Conservation (phyloP, 64 coral and sea anemone genomes). For the Pachyseris speciosa region DNA sequence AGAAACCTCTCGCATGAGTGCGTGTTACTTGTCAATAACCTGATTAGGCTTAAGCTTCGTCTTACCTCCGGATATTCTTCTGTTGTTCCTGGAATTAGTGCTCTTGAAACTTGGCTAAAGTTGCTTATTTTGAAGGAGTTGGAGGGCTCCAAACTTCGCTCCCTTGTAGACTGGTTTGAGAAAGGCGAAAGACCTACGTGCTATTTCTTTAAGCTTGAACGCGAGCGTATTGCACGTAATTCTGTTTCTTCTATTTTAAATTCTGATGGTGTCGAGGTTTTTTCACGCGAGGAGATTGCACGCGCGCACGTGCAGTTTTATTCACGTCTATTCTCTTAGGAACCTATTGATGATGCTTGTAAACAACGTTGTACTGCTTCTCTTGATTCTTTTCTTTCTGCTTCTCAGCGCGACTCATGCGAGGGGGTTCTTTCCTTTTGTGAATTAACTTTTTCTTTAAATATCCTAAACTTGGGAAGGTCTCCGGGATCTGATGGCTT, state of each 20-base stretch:
- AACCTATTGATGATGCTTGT: neutral
- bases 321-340: neutral
- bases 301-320: neutral
- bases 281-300: neutral
- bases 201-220: neutral
- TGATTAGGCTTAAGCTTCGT: neutral
- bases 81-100: neutral
- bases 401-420: neutral
- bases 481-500: constrained; percentile 37
- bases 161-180: constrained; percentile 23
- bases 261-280: neutral
- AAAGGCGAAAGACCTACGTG: constrained; percentile 19
- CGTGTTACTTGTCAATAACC: neutral
- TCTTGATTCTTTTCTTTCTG: neutral
- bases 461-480: neutral
- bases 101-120: neutral
- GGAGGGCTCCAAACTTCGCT: neutral
- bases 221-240: neutral
- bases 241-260: neutral
- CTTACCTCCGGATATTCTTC: neutral
- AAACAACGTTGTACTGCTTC: neutral
- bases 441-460: neutral
- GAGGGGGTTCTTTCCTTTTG: neutral
- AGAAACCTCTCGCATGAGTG: neutral
- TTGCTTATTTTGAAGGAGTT: neutral